phyloP scores from a whole-genome alignment of 23 tunicate genomes.

The Halocynthia aurantium region DNA sequence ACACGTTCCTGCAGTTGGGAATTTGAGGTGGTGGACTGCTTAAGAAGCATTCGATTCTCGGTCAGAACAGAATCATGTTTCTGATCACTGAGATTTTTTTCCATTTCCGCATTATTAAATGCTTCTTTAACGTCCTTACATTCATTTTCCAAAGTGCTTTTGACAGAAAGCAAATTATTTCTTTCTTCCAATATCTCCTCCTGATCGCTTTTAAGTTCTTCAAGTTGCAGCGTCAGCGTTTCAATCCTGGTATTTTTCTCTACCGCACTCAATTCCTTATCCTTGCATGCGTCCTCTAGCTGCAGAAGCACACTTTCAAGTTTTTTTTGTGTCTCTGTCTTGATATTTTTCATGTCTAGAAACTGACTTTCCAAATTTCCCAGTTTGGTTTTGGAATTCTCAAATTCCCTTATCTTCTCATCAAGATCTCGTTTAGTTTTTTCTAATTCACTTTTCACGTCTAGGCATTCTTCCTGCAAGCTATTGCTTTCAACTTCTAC shows the following conservation, averaged over 20 bases:
- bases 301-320: not conserved
- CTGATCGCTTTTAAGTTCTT: not conserved
- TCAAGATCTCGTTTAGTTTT: not conserved
- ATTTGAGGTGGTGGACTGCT: slow-evolving; percentile 2
- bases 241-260: slow-evolving; percentile 12
- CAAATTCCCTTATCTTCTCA: slow-evolving; percentile 25
- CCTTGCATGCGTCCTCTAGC: slow-evolving; percentile 3
- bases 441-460: slow-evolving; percentile 29
- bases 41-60: slow-evolving; percentile 21
- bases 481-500: slow-evolving; percentile 26
- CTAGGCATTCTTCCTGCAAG: slow-evolving; percentile 31
- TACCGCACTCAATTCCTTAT: not conserved
- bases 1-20: slow-evolving; percentile 20
- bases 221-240: slow-evolving; percentile 15
- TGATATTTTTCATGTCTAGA: not conserved
- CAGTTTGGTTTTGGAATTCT: slow-evolving; percentile 6
- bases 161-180: not conserved
- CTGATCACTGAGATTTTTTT: slow-evolving; percentile 38
- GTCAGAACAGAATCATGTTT: slow-evolving; percentile 35
- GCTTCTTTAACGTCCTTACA: not conserved
- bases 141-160: not conserved
- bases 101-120: slow-evolving; percentile 39
- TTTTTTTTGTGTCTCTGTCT: slow-evolving; percentile 13
- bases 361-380: slow-evolving; percentile 21
- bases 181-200: not conserved